Evolutionary conservation across 1,140 invertebrate species (phyloP).

Genomic region (Eulimnadia texana): DNA sequence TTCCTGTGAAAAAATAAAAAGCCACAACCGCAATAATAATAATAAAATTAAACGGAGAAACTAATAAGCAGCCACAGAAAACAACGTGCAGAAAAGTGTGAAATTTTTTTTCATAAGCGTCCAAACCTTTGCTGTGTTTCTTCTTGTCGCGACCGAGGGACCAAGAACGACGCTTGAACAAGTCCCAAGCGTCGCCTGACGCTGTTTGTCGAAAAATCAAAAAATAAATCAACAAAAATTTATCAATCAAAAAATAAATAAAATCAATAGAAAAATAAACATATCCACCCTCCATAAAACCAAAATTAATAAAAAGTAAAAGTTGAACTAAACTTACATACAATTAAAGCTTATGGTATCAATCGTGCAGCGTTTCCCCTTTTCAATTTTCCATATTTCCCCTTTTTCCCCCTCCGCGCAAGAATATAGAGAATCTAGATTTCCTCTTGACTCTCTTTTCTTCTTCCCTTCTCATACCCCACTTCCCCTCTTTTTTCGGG

Average conservation of each 20-base stretch:
- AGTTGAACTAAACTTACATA: no score
- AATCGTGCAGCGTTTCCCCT: no score
- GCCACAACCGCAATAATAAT: not conserved
- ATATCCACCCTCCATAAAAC: no score
- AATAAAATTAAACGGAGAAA: not conserved
- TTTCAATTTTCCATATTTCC: no score
- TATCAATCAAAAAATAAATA: constrained; percentile 15
- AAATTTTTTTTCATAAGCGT: no score
- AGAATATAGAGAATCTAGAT: no score
- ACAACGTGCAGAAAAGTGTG: not conserved
- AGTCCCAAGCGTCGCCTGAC: constrained; percentile 13
- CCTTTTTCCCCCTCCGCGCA: no score
- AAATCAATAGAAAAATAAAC: not conserved
- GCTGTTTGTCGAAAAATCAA: constrained; percentile 7
- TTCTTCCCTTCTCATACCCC: no score
- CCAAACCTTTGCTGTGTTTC: constrained; percentile 20
- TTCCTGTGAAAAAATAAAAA: not conserved
- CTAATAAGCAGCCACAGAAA: not conserved
- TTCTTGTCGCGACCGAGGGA: constrained; percentile 21
- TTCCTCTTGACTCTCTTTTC: no score
- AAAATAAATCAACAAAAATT: constrained; percentile 16
- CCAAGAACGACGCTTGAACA: constrained; percentile 21
- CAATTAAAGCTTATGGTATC: no score
- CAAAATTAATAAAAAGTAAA: no score
- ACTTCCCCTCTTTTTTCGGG: no score